These are phyloP conservation scores for Notechis scutatus DNA, from an alignment of 2,113 vertebrate species.

Conservation along the genomic window DNA sequence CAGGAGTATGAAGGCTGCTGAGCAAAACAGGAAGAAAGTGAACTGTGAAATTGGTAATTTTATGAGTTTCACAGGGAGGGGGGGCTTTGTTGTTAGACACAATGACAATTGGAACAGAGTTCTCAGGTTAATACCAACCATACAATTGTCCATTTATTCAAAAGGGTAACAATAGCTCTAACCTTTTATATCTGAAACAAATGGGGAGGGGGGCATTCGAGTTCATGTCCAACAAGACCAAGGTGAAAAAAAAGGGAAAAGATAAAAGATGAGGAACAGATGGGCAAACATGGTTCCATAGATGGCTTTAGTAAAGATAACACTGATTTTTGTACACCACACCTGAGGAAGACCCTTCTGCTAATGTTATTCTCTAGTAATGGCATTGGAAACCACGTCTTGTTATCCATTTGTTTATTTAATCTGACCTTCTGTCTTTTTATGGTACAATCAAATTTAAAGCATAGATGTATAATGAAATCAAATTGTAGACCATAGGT, in stretches of 20 bases:
- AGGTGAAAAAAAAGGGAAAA: slow-evolving; percentile 12
- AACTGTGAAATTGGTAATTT: slow-evolving; percentile 86
- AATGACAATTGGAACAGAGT: slow-evolving; percentile 74
- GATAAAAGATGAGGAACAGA: neutral
- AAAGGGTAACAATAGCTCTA: slow-evolving; percentile 68
- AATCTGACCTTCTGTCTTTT: neutral
- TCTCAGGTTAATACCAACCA: slow-evolving; percentile 70
- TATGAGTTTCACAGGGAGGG: slow-evolving; percentile 75
- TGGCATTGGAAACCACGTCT: neutral
- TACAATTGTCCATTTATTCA: slow-evolving; percentile 67
- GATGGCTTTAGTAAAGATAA: neutral
- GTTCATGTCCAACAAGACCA: slow-evolving; percentile 17
- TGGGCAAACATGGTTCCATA: fast-evolving
- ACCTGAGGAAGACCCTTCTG: neutral
- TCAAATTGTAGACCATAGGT: neutral
- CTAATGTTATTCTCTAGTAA: slow-evolving; percentile 12
- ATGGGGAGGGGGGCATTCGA: slow-evolving; percentile 13
- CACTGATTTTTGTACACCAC: slow-evolving; percentile 12
- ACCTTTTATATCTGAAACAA: slow-evolving; percentile 33
- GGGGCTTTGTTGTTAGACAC: slow-evolving; percentile 80
- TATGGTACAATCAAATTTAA: neutral
- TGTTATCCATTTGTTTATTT: neutral
- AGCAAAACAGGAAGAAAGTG: slow-evolving; percentile 83
- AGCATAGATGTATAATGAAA: neutral
- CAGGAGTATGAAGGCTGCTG: slow-evolving; percentile 79